Evolutionary conservation across 2,888 invertebrate species (phyloP).

Genomic region (Dioctria linearis): DNA sequence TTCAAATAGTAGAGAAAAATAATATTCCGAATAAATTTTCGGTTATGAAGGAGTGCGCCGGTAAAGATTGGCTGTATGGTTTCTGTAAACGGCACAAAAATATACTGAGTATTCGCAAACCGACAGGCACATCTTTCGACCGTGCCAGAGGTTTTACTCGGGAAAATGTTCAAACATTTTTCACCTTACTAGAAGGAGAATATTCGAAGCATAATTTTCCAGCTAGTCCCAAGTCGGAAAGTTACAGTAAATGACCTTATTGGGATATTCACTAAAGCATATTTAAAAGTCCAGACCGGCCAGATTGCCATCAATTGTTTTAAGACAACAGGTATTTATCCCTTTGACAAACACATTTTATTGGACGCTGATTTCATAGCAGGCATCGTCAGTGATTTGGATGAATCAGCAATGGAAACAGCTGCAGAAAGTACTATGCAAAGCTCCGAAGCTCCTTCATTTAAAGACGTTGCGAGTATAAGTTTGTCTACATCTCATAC

Average conservation of each 20-base stretch:
- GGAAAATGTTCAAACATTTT: too few relatives aligned
- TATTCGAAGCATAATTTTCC: too few relatives aligned
- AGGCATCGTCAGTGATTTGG: background rate
- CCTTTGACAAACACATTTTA: background rate
- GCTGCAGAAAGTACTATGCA: too few relatives aligned
- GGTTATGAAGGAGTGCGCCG: slow-evolving; percentile 21
- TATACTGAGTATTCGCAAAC: slow-evolving; percentile 31
- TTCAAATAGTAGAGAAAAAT: slow-evolving; percentile 41
- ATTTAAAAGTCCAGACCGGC: slow-evolving; percentile 45
- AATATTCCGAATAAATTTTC: slow-evolving; percentile 49
- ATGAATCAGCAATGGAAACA: slow-evolving; percentile 1
- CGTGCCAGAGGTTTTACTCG: too few relatives aligned
- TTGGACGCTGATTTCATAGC: slow-evolving; percentile 58
- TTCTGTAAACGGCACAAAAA: slow-evolving; percentile 37
- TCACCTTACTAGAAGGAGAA: too few relatives aligned
- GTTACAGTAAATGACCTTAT: slow-evolving; percentile 7
- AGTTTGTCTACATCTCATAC: background rate
- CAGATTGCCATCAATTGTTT: slow-evolving; percentile 58
- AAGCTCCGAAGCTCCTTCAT: slow-evolving; percentile 6
- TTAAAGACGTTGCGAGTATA: background rate
- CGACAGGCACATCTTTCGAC: slow-evolving; percentile 44
- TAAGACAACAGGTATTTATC: slow-evolving; percentile 55
- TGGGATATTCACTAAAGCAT: background rate
- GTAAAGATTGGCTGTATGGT: slow-evolving; percentile 40
- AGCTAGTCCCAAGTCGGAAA: slow-evolving; percentile 28